Conservation (phyloP, 2,113 vertebrate genomes). For the Macrotus californicus region DNA sequence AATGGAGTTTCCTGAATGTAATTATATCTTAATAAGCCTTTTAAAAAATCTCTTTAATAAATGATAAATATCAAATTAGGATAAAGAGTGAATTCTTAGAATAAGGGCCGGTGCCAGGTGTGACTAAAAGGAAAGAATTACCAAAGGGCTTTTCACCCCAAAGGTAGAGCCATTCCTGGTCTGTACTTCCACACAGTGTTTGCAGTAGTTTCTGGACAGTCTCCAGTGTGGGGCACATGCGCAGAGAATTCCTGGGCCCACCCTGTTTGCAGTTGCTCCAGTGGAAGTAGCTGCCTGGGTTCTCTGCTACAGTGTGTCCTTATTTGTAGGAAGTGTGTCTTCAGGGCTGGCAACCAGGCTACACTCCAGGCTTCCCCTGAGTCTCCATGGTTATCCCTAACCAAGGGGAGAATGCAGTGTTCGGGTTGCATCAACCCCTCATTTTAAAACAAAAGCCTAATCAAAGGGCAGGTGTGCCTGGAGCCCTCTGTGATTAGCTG, state of each 20-base stretch:
- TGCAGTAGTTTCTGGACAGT: rapidly evolving
- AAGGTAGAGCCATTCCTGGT: neutral
- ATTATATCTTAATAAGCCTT: neutral
- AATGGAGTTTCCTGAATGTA: neutral
- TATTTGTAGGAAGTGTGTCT: neutral
- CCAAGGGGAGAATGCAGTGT: conserved; percentile 14
- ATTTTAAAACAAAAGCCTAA: conserved; percentile 72
- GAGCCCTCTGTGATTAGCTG: conserved; percentile 55
- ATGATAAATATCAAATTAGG: neutral
- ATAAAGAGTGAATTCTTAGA: neutral
- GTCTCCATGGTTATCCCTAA: conserved; percentile 41
- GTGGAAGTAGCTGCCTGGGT: neutral
- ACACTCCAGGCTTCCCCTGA: neutral
- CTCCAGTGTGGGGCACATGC: too few species aligned
- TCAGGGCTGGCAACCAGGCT: neutral
- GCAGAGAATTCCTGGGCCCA: neutral
- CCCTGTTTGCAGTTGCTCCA: neutral
- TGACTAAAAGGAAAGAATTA: neutral
- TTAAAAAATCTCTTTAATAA: neutral
- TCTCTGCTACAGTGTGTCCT: neutral
- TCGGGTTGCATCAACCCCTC: conserved; percentile 2
- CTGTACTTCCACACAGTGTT: neutral
- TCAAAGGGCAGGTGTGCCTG: conserved; percentile 61
- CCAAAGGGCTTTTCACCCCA: neutral
- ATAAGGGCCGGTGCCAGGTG: neutral